phyloP scores from a whole-genome alignment of 2,888 invertebrate species.

The Molorchus minor region DNA sequence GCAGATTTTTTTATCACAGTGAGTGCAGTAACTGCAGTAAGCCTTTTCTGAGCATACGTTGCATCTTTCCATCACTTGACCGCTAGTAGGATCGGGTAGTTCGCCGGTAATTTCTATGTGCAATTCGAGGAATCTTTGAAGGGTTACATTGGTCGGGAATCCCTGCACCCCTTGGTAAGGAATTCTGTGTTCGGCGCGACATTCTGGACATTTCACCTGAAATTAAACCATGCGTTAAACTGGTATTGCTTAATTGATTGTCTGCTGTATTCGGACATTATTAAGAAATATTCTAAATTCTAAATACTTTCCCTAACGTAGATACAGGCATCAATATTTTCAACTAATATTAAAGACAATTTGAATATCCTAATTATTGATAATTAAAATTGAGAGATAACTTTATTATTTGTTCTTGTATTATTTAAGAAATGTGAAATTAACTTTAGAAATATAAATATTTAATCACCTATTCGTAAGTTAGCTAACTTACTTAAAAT shows the following conservation, averaged over 20 bases:
- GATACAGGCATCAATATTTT: no score
- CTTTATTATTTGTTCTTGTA: no score
- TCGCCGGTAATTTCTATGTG: constrained; percentile 94
- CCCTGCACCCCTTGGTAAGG: constrained; percentile 94
- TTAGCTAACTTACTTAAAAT: no score
- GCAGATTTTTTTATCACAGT: constrained; percentile 98
- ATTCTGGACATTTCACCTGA: constrained; percentile 97
- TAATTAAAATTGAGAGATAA: no score
- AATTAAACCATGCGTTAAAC: constrained; percentile 34
- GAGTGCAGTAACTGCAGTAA: constrained; percentile 87
- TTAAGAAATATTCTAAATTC: no score
- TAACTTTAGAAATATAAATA: no score
- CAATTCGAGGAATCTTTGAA: constrained; percentile 92
- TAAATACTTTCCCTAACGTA: no score
- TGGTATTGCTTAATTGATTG: background rate
- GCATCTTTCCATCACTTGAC: constrained; percentile 92
- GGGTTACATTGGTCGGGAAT: constrained; percentile 95
- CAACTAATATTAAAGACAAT: no score
- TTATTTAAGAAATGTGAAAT: no score
- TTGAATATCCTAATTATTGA: no score
- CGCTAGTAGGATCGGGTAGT: constrained; percentile 88
- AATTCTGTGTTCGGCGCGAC: constrained; percentile 95
- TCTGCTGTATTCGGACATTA: no score
- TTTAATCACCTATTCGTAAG: no score
- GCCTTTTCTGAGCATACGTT: constrained; percentile 94